Base-by-base conservation (phyloP, 2,113 vertebrate species). In the Benitochromis conjunctus region DNA sequence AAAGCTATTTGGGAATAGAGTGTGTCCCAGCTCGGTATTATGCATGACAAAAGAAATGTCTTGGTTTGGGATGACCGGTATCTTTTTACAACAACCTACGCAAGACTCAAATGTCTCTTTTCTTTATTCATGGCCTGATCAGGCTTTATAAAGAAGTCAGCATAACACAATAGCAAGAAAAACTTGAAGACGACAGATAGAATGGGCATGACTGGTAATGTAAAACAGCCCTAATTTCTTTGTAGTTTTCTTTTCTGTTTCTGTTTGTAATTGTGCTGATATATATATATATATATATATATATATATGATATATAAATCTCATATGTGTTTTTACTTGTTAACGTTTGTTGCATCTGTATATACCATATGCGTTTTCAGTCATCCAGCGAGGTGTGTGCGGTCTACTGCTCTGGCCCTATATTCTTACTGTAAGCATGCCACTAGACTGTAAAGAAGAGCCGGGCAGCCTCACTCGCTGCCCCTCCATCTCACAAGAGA, bases 401-500 rank as follows among this genome's bases (percentile, higher is more conserved):
- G 83, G 79, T 24, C 26, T 86, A 2, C 64, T 95, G 60, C 88
- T 94, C 38, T 94, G 89, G 88, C 92, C 92, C 36, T 80, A n/a
- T 31, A 80, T 92, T 18, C 26, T 91, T 12, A 69, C 84, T 1
- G 13, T 56, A 3, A 90, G 94, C 21, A 31, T 90, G 79, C 95
- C 94, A 3, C 91, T 95, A 26, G 95, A 96, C 84, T 96, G 95
- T 41, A 92, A 60, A 43, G 95, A 95, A 1, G 94, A 95, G 64
- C 88, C 86, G 16, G 89, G 89, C 31, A 85, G 86, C 41, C 34
- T 89, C 14, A 41, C 54, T 9, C 92, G 58, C 87, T 96, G 95
- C 83, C 71, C 91, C 9, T 94, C 94, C 64, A 96, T 97, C 88
- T 95, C 96, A 78, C 94, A 94, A 43, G 96, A 97, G 80, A 95